Evolutionary conservation across 2,888 invertebrate genomes (phyloP).

Genomic region (Strigamia crassipes): DNA sequence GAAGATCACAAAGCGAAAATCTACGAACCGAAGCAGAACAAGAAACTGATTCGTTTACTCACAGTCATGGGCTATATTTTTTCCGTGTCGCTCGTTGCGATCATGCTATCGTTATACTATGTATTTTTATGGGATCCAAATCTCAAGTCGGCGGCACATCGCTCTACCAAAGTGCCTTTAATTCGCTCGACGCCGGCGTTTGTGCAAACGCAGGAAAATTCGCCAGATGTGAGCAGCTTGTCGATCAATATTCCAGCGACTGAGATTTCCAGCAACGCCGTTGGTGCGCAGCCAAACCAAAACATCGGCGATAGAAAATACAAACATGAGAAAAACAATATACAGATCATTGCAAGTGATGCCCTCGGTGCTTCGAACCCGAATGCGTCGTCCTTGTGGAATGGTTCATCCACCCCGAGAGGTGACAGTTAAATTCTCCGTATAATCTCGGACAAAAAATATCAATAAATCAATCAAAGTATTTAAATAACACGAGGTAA

Average conservation of each 20-base stretch:
- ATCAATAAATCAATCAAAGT: not conserved
- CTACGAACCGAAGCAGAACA: slow-evolving; percentile 63
- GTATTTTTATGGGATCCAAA: slow-evolving; percentile 91
- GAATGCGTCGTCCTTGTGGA: not conserved
- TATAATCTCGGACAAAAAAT: not conserved
- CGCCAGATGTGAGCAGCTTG: not conserved
- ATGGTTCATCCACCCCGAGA: not conserved
- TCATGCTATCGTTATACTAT: slow-evolving; percentile 91
- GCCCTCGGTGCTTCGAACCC: not conserved
- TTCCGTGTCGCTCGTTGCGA: slow-evolving; percentile 90
- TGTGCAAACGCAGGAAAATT: not conserved
- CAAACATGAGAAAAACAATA: not conserved
- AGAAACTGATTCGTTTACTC: slow-evolving; percentile 85
- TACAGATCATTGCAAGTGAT: not conserved
- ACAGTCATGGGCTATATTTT: slow-evolving; percentile 93
- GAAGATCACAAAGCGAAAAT: slow-evolving; percentile 55
- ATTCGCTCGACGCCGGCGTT: not conserved
- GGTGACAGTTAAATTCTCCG: not conserved
- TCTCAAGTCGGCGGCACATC: slow-evolving; percentile 55
- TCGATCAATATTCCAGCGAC: not conserved
- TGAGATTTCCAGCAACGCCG: slow-evolving; percentile 9
- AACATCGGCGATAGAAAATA: not conserved
- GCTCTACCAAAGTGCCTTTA: not conserved
- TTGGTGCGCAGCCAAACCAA: not conserved
- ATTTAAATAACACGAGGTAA: not conserved